Evolutionary conservation across 2,888 invertebrate species (phyloP).

Genomic region (Hyles lineata): DNA sequence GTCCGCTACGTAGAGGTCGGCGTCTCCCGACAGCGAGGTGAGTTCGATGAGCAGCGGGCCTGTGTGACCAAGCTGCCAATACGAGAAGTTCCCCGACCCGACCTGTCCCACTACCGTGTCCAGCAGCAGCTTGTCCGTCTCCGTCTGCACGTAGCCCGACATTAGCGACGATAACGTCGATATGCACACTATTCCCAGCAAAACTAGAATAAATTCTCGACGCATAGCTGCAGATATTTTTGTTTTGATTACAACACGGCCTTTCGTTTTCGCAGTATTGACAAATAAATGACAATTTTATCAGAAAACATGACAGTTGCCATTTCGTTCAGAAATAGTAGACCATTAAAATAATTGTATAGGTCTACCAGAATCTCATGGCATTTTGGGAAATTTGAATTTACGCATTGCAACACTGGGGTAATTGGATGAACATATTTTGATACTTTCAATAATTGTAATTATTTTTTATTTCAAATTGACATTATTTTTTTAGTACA

Average conservation of each 20-base stretch:
- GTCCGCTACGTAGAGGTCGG: conserved; percentile 76
- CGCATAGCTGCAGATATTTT: conserved; percentile 54
- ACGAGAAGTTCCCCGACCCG: conserved; percentile 76
- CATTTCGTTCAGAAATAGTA: background rate
- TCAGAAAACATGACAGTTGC: too few species aligned
- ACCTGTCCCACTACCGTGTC: conserved; percentile 71
- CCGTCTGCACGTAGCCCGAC: conserved; percentile 60
- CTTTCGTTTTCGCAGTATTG: background rate
- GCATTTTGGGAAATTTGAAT: too few species aligned
- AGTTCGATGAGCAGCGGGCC: conserved; percentile 72
- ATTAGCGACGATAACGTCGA: conserved; percentile 70
- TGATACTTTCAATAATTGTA: too few species aligned
- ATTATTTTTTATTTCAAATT: too few species aligned
- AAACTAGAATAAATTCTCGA: conserved; percentile 68
- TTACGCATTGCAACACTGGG: too few species aligned
- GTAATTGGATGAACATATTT: too few species aligned
- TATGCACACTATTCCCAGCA: conserved; percentile 69
- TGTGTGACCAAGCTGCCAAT: conserved; percentile 74
- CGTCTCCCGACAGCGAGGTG: conserved; percentile 71
- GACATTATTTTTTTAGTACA: too few species aligned
- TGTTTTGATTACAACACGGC: background rate
- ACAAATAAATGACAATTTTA: conserved; percentile 2
- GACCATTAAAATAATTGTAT: too few species aligned
- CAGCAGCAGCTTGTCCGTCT: conserved; percentile 65
- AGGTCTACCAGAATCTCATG: too few species aligned